These are phyloP conservation scores for Dendrocopos noguchii DNA, from an alignment of 2,113 vertebrate genomes.

Conservation along the genomic window DNA sequence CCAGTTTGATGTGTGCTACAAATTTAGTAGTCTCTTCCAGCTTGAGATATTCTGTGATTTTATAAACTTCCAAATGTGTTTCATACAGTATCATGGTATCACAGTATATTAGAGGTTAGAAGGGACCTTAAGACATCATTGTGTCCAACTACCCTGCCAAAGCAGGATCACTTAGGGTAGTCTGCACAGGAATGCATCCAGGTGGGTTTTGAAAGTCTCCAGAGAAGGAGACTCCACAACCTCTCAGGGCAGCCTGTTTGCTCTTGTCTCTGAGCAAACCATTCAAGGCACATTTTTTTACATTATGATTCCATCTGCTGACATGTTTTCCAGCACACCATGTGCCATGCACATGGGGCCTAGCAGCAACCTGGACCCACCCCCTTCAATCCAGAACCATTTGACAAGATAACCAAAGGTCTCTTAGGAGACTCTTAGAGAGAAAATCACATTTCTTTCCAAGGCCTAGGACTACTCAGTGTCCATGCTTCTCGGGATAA, in stretches of 20 bases:
- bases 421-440: not conserved
- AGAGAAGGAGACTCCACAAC: no score
- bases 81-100: no score
- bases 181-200: no score
- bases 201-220: no score
- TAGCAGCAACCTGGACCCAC: accelerated
- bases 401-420: not conserved
- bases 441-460: not conserved
- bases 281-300: not conserved
- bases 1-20: not conserved
- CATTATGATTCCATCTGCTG: not conserved
- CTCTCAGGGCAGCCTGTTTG: no score
- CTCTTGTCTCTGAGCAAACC: no score
- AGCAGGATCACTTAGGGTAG: no score
- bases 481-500: not conserved
- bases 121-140: no score
- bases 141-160: no score
- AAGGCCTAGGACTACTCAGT: not conserved
- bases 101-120: no score
- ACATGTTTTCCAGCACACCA: not conserved
- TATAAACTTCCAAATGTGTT: not conserved
- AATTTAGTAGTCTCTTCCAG: not conserved
- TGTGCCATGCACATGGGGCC: accelerated
- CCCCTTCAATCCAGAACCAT: not conserved
- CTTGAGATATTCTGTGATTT: not conserved